A percentile compares a stretch with the other conserved stretches of the same genome.
Conservation (phyloP, 2,888 invertebrate genomes). For the Acrobasis suavella region DNA sequence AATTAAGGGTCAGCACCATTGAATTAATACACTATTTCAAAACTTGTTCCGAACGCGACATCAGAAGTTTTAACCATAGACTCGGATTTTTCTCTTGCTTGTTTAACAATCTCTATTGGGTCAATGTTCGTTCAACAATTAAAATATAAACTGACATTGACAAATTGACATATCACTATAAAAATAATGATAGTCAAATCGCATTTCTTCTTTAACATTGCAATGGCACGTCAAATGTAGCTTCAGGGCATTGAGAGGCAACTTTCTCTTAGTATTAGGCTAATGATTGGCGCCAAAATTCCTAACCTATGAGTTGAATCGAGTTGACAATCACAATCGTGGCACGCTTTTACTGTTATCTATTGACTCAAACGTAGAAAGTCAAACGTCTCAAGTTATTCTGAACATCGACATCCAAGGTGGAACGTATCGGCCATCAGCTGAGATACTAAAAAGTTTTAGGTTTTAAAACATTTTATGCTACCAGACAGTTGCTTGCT, state of each 20-base stretch:
- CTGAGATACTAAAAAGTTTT: too few species aligned
- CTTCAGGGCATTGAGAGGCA: constrained; percentile 48
- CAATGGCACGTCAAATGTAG: constrained; percentile 56
- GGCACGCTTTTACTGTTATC: constrained; percentile 34
- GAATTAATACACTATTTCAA: constrained; percentile 10
- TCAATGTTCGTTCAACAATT: constrained; percentile 9
- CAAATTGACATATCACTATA: constrained; percentile 15
- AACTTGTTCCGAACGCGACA: constrained; percentile 3
- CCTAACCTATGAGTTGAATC: constrained; percentile 57
- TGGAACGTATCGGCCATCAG: too few species aligned
- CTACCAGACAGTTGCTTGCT: too few species aligned
- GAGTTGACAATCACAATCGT: constrained; percentile 42
- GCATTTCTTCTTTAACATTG: constrained; percentile 34
- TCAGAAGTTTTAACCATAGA: constrained; percentile 5
- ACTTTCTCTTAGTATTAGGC: constrained; percentile 60
- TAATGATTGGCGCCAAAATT: constrained; percentile 71
- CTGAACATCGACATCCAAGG: neutral
- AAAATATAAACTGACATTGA: constrained; percentile 13
- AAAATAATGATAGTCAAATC: constrained; percentile 29
- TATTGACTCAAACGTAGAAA: constrained; percentile 15
- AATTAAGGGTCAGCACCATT: constrained; percentile 5
- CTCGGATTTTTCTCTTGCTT: too few species aligned
- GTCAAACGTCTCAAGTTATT: constrained; percentile 1
- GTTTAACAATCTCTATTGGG: constrained; percentile 4
- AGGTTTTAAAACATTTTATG: too few species aligned